These are phyloP conservation scores for Melanotaenia duboulayi DNA, from an alignment of 2,113 vertebrate species.

Conservation along the genomic window DNA sequence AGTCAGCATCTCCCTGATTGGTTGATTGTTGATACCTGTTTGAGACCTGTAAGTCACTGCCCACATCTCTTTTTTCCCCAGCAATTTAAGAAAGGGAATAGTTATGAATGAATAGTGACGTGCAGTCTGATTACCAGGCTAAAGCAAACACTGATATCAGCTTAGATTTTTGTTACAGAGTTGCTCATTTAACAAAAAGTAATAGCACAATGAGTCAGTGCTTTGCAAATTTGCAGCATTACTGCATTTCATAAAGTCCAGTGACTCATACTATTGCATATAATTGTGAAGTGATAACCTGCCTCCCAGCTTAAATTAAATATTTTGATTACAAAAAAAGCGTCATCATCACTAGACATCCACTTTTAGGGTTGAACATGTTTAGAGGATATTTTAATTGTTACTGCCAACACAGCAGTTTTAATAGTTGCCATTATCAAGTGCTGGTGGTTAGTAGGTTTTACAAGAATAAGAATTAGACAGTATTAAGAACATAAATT, in stretches of 20 bases:
- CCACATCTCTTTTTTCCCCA: constrained; percentile 3
- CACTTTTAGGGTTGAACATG: background rate
- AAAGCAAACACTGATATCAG: constrained; percentile 8
- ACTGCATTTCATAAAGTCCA: constrained; percentile 17
- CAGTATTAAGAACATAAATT: background rate
- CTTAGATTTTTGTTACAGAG: constrained; percentile 3
- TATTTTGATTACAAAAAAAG: background rate
- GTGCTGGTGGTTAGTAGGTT: background rate
- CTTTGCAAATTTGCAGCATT: constrained; percentile 25
- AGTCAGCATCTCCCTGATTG: background rate
- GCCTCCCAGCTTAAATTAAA: background rate
- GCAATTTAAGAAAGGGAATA: constrained; percentile 23
- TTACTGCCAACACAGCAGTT: background rate
- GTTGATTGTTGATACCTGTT: constrained; percentile 1
- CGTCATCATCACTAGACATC: no score
- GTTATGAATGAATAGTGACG: constrained; percentile 23
- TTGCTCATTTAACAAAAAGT: constrained; percentile 25
- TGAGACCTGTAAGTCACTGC: constrained; percentile 18
- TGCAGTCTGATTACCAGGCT: constrained; percentile 16
- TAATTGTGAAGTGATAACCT: constrained; percentile 21
- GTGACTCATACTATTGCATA: constrained; percentile 30
- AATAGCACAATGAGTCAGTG: constrained; percentile 41
- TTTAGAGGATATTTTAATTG: background rate
- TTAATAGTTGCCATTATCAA: background rate
- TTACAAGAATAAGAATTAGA: background rate